phyloP scores from a whole-genome alignment of 2,113 vertebrate genomes.

The Hyperopisus bebe region DNA sequence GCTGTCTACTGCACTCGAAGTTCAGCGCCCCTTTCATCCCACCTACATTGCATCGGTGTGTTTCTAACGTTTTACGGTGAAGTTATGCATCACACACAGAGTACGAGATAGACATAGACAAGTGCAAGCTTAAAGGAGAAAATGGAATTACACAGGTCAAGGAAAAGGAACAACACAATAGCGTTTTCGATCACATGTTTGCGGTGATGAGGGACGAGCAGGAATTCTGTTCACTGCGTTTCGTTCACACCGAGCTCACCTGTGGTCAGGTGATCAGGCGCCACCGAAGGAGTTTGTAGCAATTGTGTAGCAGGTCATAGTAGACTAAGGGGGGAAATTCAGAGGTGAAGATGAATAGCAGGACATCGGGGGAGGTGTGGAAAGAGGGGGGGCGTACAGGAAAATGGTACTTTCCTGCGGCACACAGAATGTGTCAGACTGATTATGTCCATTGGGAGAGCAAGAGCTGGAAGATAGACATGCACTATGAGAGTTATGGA shows the following conservation, averaged over 20 bases:
- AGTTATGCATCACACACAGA: background rate
- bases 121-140: background rate
- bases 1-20: background rate
- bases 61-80: background rate
- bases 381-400: conserved; percentile 54
- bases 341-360: background rate
- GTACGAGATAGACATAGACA: background rate
- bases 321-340: background rate
- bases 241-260: background rate
- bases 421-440: conserved; percentile 80
- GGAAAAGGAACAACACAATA: background rate
- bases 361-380: background rate
- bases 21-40: background rate
- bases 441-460: conserved; percentile 72
- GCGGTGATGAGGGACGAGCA: background rate
- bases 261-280: background rate
- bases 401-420: conserved; percentile 62
- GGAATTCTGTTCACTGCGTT: background rate
- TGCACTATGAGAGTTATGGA: conserved; percentile 35
- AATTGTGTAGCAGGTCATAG: background rate
- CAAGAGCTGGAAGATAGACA: conserved; percentile 58
- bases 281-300: background rate
- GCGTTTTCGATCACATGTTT: background rate
- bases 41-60: background rate
- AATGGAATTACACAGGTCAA: background rate